Conservation (phyloP, 2,797 vertebrate species). For the Loris lydekkerianus region DNA sequence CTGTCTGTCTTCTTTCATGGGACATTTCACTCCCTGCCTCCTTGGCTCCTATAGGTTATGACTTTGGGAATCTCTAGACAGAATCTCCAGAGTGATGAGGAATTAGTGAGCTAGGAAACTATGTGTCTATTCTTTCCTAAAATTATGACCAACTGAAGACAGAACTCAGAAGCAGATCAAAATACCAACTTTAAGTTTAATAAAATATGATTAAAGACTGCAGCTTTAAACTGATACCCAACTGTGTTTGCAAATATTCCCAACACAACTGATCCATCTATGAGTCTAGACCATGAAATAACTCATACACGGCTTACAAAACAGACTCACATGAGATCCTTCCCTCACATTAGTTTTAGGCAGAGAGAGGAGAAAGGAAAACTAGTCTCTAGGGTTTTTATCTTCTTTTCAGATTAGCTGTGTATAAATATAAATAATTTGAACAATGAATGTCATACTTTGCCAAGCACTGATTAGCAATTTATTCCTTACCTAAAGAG, state of each 20-base stretch:
- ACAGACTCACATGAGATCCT: background rate
- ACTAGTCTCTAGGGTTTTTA: background rate
- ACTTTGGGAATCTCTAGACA: background rate
- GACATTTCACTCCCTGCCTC: background rate
- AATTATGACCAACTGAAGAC: background rate
- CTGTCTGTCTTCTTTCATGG: background rate
- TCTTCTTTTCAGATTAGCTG: slow-evolving; percentile 53
- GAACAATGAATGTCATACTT: slow-evolving; percentile 14
- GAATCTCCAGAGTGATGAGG: background rate
- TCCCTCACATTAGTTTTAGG: background rate
- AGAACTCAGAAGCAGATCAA: background rate
- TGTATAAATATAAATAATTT: slow-evolving; percentile 7
- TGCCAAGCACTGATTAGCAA: slow-evolving; percentile 35
- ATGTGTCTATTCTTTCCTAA: background rate
- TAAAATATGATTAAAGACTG: background rate
- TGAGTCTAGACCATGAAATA: background rate
- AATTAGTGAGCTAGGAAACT: background rate
- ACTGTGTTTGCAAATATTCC: background rate
- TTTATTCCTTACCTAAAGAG: slow-evolving; percentile 37
- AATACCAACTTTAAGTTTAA: slow-evolving; percentile 38
- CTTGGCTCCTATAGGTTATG: background rate
- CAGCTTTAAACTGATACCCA: background rate
- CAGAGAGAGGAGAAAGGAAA: background rate
- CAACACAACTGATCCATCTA: no score
- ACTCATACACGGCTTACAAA: background rate